Base-by-base conservation (phyloP, 2,888 invertebrate genomes). In the Lymantria monacha region DNA sequence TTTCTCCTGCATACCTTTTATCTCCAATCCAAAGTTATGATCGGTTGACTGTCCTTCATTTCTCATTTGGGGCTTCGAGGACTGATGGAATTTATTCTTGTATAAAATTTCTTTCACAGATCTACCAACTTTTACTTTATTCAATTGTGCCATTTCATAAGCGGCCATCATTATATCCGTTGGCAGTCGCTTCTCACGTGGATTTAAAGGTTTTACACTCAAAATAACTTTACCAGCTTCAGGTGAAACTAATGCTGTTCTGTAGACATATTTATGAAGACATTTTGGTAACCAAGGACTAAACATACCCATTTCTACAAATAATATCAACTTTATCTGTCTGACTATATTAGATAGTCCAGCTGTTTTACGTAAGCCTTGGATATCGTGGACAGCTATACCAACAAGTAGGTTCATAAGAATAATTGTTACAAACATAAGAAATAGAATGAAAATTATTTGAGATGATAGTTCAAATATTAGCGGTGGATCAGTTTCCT, bases 361-460 rank as follows among this genome's bases (percentile, higher is more conserved):
- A 0, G 97, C 97, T 0, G 96, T 96, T 87, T 96, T 96, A 55
- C 96, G 94, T 0, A 97, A 83, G 0, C 96, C 96, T 79, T 96
- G 96, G 57, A 97, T 97, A 75, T 97, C 97, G 58, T 96, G 96
- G 0, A 97, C 97, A 0, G 97, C 97, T 51, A 97, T 96, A 83
- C 97, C 97, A 7, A 97, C 96, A 0, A 97, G 89, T 2, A 97
- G 85, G 84, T 97, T 97, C 96, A 97, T 97, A 42, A 97, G 81
- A 46, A 96, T 96, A 11, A 97, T 96, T 0, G 97, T 96, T 0
- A 97, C 96, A 76, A 97, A 96, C 70, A 97, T 92, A 1, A 97
- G 88, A 60, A 97, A 96, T 0, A 96, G 81, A 14, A 96, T 95
- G 70, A 95, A 96, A 11, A 95, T 96, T 3, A 96, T 93, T 82